Evolutionary conservation across 2,888 invertebrate species (phyloP).

Genomic region (Synergus umbraculus): DNA sequence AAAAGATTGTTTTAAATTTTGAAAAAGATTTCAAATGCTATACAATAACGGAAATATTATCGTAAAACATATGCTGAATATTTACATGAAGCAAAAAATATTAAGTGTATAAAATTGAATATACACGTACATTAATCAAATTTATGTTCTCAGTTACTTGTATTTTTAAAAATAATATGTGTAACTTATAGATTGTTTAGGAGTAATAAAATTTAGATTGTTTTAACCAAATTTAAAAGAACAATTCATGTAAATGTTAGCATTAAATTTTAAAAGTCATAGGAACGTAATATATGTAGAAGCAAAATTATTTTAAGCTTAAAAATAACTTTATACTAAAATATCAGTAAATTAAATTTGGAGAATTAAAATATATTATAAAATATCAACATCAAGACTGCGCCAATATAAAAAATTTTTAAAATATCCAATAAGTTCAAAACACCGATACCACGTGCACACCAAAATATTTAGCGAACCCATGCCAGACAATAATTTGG

Average conservation of each 20-base stretch:
- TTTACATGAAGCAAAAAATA: background rate
- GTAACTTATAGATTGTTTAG: no score
- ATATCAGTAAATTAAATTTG: background rate
- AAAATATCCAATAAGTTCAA: background rate
- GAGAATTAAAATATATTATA: background rate
- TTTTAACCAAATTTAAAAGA: background rate
- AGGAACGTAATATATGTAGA: background rate
- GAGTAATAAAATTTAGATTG: background rate
- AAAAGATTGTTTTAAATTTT: background rate
- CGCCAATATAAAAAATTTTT: background rate
- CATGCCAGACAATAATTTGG: conserved; percentile 51
- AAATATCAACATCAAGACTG: background rate
- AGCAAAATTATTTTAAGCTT: background rate
- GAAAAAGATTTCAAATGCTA: background rate
- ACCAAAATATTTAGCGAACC: conserved; percentile 39
- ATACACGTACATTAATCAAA: no score
- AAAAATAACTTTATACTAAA: background rate
- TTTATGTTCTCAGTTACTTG: no score
- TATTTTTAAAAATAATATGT: no score
- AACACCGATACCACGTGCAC: conserved; percentile 16
- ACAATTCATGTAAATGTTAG: background rate
- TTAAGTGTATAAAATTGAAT: background rate
- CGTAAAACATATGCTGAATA: background rate
- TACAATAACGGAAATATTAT: conserved; percentile 1
- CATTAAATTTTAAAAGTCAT: background rate